These are phyloP conservation scores for Geopemphigus sp. DNA, from an alignment of 1,140 invertebrate genomes.

Conservation along the genomic window DNA sequence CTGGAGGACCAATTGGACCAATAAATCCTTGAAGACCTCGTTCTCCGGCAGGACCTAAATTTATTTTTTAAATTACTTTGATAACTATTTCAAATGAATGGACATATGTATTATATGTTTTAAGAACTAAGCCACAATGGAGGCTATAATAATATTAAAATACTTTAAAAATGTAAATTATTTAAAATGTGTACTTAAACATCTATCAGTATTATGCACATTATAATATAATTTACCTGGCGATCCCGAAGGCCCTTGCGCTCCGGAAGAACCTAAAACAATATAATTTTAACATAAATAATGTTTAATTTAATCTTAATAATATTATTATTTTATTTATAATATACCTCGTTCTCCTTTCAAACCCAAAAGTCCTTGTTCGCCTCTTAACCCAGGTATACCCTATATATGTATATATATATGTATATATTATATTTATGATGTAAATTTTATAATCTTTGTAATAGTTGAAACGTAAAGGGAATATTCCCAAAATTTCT, in stretches of 20 bases:
- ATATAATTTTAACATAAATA: background rate
- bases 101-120: no score
- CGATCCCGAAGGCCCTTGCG: constrained; percentile 29
- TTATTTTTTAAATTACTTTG: background rate
- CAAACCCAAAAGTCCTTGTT: constrained; percentile 13
- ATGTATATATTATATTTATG: no score
- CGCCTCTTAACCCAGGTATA: constrained; percentile 56
- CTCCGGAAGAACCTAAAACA: constrained; percentile 30
- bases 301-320: no score
- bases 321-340: background rate
- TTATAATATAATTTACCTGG: constrained; percentile 16
- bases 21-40: constrained; percentile 44
- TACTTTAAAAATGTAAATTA: no score
- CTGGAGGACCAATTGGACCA: constrained; percentile 43
- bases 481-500: no score
- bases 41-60: constrained; percentile 45
- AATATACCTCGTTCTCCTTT: constrained; percentile 47
- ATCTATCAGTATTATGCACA: no score
- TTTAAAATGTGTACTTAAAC: no score
- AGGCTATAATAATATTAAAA: no score
- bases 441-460: no score
- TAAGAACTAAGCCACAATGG: no score
- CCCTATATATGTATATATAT: constrained; percentile 27
- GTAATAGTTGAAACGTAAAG: no score
- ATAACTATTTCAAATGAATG: no score